phyloP scores from a whole-genome alignment of 2,888 invertebrate species.

The Brenthis ino region DNA sequence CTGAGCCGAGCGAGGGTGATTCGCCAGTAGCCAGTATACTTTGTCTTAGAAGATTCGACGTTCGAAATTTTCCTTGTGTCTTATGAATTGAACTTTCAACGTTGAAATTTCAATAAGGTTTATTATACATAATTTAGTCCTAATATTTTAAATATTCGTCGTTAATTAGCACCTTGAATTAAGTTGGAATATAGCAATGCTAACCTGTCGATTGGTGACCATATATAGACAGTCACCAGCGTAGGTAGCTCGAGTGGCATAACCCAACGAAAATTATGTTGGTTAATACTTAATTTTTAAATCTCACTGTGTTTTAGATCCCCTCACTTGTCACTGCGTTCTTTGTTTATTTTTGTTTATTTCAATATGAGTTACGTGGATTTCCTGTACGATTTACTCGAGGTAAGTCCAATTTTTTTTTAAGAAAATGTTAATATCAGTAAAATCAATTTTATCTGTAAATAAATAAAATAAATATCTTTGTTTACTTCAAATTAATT shows the following conservation, averaged over 20 bases:
- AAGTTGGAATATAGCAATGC: constrained; percentile 36
- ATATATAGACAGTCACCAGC: constrained; percentile 59
- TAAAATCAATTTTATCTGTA: background rate
- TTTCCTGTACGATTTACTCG: constrained; percentile 68
- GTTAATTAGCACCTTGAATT: constrained; percentile 26
- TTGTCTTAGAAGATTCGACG: too few relatives aligned
- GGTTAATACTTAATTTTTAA: constrained; percentile 58
- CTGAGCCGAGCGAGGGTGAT: too few relatives aligned
- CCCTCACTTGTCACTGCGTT: constrained; percentile 37
- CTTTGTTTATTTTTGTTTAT: constrained; percentile 28
- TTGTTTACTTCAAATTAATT: too few relatives aligned
- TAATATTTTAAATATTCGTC: constrained; percentile 22
- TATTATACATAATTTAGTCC: too few relatives aligned
- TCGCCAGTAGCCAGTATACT: too few relatives aligned
- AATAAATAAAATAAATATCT: too few relatives aligned
- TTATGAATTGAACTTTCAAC: too few relatives aligned
- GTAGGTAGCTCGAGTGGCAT: constrained; percentile 69
- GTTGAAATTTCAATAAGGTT: too few relatives aligned
- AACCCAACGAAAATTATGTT: constrained; percentile 56
- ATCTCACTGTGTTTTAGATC: constrained; percentile 23
- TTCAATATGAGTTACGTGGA: constrained; percentile 68
- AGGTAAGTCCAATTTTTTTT: constrained; percentile 53
- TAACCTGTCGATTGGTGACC: constrained; percentile 61
- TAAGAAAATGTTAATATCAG: background rate
- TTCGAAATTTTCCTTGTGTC: too few relatives aligned